Evolutionary conservation across 2,888 invertebrate genomes (phyloP), one percentile per base, ranked within the genome.

Genomic region (Drosophila demipolita): DNA sequence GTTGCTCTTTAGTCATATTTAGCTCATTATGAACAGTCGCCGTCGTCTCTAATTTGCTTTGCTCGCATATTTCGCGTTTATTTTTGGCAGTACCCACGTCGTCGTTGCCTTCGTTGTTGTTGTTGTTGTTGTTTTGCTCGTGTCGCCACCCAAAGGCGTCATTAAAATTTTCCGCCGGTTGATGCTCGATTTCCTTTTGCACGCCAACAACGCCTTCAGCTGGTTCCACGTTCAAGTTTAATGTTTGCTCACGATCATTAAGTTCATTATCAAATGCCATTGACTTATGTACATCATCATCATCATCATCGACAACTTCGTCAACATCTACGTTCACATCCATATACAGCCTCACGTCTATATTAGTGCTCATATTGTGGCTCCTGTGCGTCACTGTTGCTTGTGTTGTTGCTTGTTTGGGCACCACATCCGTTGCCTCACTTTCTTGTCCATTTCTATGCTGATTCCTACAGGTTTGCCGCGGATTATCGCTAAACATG

Each of bases 101-200:
- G 54, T 50, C 38, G 62, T 63, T 57, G 66, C 54, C 72, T 49
- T 75, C 60, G 60, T 61, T 42, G 62, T 66, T 32, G 38, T 57
- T 45, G 38, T 57, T 45, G 42, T 23, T 42, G 29, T 60, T 49
- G 61, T 52, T 65, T 63, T 61, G 57, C 57, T 63, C 36, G 45
- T 79, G 82, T 82, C 80, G 71, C 71, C 71, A 71, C 72, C 76
- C 74, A 78, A 80, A 82, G 80, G 85, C 91, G 91, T 90, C 89
- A 90, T 90, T 85, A 88, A 83, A 87, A 85, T 87, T 84, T 81
- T 88, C 87, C 83, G 85, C 80, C 87, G 86, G 82, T 81, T 83
- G 83, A 78, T 90, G 90, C 79, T 85, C 78, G 53, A 87, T 90
- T 88, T 85, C 80, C 84, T 80, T 81, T 75, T 58, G 78, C 78